Evolutionary conservation across 2,113 vertebrate genomes (phyloP), one percentile per base, ranked within the genome.

Genomic region (Odocoileus virginianus): DNA sequence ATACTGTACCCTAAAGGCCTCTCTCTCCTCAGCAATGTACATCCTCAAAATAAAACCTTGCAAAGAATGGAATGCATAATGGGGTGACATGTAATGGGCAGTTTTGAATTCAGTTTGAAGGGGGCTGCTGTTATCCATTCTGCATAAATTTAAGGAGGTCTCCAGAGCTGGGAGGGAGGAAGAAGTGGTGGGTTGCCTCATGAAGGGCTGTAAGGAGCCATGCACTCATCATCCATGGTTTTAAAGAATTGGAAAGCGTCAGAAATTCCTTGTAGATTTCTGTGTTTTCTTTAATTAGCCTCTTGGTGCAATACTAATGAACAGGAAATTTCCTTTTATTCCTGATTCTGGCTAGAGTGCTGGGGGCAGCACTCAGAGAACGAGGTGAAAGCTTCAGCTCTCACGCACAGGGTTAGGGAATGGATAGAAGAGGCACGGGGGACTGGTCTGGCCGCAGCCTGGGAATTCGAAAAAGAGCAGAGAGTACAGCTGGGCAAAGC

Each of bases 31-130:
- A 40, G 2, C 71, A 98, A 98, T 96, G 67, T 97, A 86, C 93
- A 89, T 97, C 89, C 86, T 95, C 95, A 95, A 97, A 98, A 98
- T 94, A 98, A 98, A 98, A 98, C 84, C 54, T 81, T 92, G 47
- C 81, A 90, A 98, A 98, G 95, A 98, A 97, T 71, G 55, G 71
- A 96, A 95, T 74, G 25, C 71, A 88, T 94, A 97, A 87, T 92
- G 33, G 90, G 8, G 5, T 96, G 89, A 97, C 8, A 0, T 94
- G 57, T 94, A 98, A 98, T 92, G 91, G 95, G 89, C 33, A 97
- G 78, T 83, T 96, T 91, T 91, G 60, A 96, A 61, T 97, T 98
- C 23, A 78, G 0, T 78, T 93, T 58, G 61, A 97, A 27, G 81
- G 89, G 61, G 50, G 76, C 47, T 97, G 43, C 85, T 89, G 64